These are phyloP conservation scores for Copidosoma aretas DNA, from an alignment of 2,888 invertebrate genomes.

Conservation along the genomic window DNA sequence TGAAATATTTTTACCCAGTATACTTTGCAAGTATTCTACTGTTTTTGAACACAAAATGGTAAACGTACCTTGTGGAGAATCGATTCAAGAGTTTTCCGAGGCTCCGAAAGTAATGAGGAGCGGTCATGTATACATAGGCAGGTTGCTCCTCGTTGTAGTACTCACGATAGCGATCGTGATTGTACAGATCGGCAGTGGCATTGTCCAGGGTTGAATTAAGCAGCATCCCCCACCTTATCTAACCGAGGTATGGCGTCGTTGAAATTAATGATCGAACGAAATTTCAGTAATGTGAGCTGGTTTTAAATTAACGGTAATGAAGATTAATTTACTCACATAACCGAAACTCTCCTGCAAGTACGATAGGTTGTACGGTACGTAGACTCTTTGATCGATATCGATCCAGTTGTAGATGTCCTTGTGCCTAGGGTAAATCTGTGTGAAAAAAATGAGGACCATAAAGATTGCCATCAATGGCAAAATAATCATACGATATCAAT, in stretches of 20 bases:
- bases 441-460: background rate
- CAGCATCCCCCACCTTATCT: constrained; percentile 60
- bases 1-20: no score
- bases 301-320: background rate
- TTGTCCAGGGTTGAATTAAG: constrained; percentile 54
- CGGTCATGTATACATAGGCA: constrained; percentile 58
- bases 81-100: constrained; percentile 58
- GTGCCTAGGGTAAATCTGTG: constrained; percentile 60
- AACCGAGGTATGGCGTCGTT: constrained; percentile 48
- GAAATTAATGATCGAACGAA: constrained; percentile 12
- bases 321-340: constrained; percentile 58
- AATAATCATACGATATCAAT: background rate
- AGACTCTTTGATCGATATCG: constrained; percentile 60
- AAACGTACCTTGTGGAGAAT: constrained; percentile 58
- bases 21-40: no score
- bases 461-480: background rate
- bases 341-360: constrained; percentile 62
- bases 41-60: background rate
- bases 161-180: constrained; percentile 44
- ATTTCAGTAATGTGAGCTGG: background rate
- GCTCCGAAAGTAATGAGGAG: constrained; percentile 58
- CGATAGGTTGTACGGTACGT: constrained; percentile 60
- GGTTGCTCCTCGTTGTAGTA: constrained; percentile 50
- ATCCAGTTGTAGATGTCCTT: constrained; percentile 62
- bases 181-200: constrained; percentile 49